Base-by-base conservation (phyloP, 1,140 invertebrate species). In the Eriocheir sinensis region DNA sequence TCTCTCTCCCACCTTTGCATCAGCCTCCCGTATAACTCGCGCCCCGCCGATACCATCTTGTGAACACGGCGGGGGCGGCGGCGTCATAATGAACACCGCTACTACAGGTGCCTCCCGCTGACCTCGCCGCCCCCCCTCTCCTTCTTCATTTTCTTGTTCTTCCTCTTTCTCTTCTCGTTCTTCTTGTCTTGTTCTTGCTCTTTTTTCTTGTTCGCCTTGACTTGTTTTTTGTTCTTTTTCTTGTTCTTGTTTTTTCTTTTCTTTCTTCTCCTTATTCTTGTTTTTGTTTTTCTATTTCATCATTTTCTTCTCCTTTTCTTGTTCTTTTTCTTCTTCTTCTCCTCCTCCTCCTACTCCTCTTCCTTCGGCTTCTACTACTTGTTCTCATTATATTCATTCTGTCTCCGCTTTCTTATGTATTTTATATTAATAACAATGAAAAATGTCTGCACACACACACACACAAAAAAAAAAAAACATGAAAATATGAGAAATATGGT, bases 41-140 rank as follows among this genome's bases (percentile, higher is more conserved):
- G 53, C 44, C 53, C 6, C 88, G 3, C 41, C 88, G 88, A 89
- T 60, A 89, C 88, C 34, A 53, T 32, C 48, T 34, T 90, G 48
- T 36, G 60, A 90, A 34, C 81, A 85, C 17, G 44, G 41, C 12
- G 8, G n/a, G 27, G 0, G 9, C 80, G 36, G 27, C 17, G 12
- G 6, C 27, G 21, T 44, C 41, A 53, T 89, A 89, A 89, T 48
- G 41, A 89, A 32, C 85, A 17, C 3, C 88, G 21, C 41, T 48
- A 32, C 88, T 9, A 36, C 44, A 89, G 88, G 88, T 53, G 88
- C 30, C 34, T n/a, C 41, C 38, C 32, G 32, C 15, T 17, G 15
- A 3, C 30, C 44, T 0, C 0, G 2, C 0, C 27, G 38, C 21
- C n/a, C 83, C 8, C 85, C 85, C 85, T 3, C 36, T 9, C 36